Evolutionary conservation across 1,140 invertebrate genomes (phyloP).

Genomic region (Caenorhabditis remanei): DNA sequence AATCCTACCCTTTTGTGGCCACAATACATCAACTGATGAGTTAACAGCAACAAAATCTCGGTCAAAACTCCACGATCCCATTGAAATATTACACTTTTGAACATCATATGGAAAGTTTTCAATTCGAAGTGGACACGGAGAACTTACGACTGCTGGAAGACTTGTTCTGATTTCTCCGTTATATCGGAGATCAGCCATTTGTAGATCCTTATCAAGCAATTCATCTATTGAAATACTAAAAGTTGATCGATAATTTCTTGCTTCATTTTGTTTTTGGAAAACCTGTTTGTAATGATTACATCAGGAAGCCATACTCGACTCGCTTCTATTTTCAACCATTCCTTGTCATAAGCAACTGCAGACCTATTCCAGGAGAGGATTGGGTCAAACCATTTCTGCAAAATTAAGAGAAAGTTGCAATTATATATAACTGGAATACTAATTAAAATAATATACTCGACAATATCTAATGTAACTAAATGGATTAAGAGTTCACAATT

Average conservation of each 20-base stretch:
- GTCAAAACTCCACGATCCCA: slow-evolving; percentile 59
- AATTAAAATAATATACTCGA: no score
- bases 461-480: no score
- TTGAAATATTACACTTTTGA: slow-evolving; percentile 58
- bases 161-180: slow-evolving; percentile 54
- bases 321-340: neutral
- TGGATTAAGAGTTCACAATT: no score
- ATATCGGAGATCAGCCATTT: slow-evolving; percentile 56
- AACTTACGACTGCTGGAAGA: slow-evolving; percentile 58
- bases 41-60: neutral
- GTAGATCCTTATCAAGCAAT: slow-evolving; percentile 16
- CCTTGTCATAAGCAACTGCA: slow-evolving; percentile 12
- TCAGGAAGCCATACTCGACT: slow-evolving; percentile 8
- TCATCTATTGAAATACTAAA: slow-evolving; percentile 54
- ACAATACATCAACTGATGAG: neutral
- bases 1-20: slow-evolving; percentile 24
- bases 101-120: slow-evolving; percentile 63
- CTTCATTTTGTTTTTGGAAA: neutral
- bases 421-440: no score
- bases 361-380: slow-evolving; percentile 34
- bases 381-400: slow-evolving; percentile 34
- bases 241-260: neutral
- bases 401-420: neutral
- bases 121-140: slow-evolving; percentile 52
- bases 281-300: slow-evolving; percentile 14